Base-by-base conservation (phyloP, 1,140 invertebrate species). In the Magallana gigas region DNA sequence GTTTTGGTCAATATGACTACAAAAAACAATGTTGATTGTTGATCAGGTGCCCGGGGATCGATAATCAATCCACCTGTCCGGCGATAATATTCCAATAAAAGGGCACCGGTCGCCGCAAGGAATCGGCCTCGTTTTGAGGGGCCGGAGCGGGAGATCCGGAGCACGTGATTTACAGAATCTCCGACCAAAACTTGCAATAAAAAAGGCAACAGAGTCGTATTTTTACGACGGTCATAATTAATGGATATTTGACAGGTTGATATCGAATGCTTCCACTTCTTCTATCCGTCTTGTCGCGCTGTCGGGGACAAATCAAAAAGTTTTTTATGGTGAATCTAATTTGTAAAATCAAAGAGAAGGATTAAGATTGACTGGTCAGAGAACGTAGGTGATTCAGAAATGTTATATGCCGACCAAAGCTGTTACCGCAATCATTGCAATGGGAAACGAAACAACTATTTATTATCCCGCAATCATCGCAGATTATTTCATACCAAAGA, bases 81-180 rank as follows among this genome's bases (percentile, higher is more conserved):
- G 23, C 68, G 68, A 76, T 76, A 76, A 76, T 76, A 76, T 76
- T 76, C 68, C 68, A 76, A 76, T 76, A 76, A 76, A 76, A 71
- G 11, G 23, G 23, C 68, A 9, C 12, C 23, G 23, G 8, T 76
- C 68, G 68, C 68, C 68, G 68, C 68, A 76, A 76, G 68, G 18
- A 9, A 23, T 12, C 68, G 68, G 68, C 23, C 23, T 76, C 68
- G 68, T 76, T 48, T 29, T 76, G 18, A 48, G 36, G 36, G 36
- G 18, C 68, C 23, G 11, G 23, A 76, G 36, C 68, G 23, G 36
- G 68, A 76, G 23, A 0, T 76, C 68, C 68, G 12, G 8, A 23
- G 7, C 68, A 76, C 68, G 68, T 76, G 68, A 76, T 29, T 36
- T 76, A 23, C 68, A 76, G 23, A 12, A 29, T 36, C 36, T 12